Percentiles rank a stretch among this genome's conserved stretches.
Evolutionary conservation across 53 echinoderm and acorn worm genomes (phyloP).

Genomic region (Zoroaster sp.): DNA sequence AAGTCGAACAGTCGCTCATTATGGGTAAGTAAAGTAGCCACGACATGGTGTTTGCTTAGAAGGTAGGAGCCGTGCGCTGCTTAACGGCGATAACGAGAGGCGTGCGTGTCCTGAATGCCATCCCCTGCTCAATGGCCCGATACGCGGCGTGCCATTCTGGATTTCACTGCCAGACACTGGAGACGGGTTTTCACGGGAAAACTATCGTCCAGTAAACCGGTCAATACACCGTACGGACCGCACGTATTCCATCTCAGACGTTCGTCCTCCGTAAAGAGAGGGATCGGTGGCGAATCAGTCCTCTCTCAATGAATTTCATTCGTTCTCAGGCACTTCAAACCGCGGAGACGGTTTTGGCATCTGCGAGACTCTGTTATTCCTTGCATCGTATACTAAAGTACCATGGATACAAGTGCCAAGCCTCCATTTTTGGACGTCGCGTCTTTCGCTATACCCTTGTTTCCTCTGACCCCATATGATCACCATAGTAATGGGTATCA

Average conservation of each 20-base stretch:
- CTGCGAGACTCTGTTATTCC: constrained; percentile 1
- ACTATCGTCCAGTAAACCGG: constrained; percentile 10
- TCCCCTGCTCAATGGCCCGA: constrained; percentile 37
- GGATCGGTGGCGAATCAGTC: constrained; percentile 16
- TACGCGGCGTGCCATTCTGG: constrained; percentile 51
- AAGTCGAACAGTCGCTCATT: constrained; percentile 43
- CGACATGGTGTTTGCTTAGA: constrained; percentile 35
- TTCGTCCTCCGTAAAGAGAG: constrained; percentile 5
- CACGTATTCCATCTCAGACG: constrained; percentile 46
- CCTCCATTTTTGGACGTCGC: neutral
- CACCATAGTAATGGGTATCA: neutral
- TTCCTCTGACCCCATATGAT: neutral
- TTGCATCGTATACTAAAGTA: constrained; percentile 9
- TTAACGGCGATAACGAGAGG: constrained; percentile 36
- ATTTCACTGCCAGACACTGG: constrained; percentile 31
- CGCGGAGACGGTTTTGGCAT: constrained; percentile 2
- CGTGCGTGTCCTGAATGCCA: constrained; percentile 47
- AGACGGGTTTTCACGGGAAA: neutral
- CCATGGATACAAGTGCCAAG: constrained; percentile 26
- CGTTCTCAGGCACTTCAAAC: constrained; percentile 16
- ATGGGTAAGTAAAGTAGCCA: constrained; percentile 56
- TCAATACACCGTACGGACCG: constrained; percentile 32
- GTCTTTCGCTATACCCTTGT: neutral
- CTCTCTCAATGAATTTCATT: constrained; percentile 2
- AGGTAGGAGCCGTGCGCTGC: constrained; percentile 45